Evolutionary conservation across 2,888 invertebrate species (phyloP).

Genomic region (Caenorhabditis virilis): DNA sequence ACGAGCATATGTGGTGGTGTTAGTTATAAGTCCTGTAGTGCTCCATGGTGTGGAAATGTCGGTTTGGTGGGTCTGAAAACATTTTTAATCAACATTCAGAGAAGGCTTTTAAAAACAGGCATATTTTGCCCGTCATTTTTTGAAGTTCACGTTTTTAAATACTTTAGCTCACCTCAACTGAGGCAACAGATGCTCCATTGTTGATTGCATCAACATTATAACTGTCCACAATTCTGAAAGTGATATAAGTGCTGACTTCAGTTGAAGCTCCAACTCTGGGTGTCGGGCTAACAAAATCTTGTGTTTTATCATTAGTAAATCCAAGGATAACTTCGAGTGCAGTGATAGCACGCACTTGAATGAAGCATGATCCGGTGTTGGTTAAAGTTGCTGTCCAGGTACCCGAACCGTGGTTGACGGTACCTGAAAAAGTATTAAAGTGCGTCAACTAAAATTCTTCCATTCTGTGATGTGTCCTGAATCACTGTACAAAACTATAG

Average conservation of each 20-base stretch:
- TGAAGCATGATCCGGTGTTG: slow-evolving; percentile 9
- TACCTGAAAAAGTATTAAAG: not conserved
- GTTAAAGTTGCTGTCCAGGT: slow-evolving; percentile 20
- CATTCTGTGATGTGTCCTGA: no score
- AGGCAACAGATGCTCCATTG: slow-evolving; percentile 11
- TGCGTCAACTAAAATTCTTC: no score
- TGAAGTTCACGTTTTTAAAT: no score
- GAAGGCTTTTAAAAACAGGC: no score
- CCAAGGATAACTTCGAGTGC: slow-evolving; percentile 41
- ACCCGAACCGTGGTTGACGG: slow-evolving; percentile 9
- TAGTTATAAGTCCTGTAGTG: not conserved
- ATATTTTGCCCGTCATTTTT: no score
- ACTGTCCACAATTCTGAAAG: slow-evolving; percentile 41
- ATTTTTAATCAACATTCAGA: no score
- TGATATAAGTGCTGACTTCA: slow-evolving; percentile 15
- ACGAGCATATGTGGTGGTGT: slow-evolving; percentile 12
- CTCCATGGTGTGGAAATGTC: slow-evolving; percentile 20
- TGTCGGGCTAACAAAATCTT: slow-evolving; percentile 31
- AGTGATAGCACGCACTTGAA: slow-evolving; percentile 35
- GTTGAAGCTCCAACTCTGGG: slow-evolving; percentile 32
- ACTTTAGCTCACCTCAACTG: slow-evolving; percentile 8
- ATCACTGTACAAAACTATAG: no score
- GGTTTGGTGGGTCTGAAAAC: no score
- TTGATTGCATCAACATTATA: slow-evolving; percentile 16
- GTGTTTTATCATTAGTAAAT: slow-evolving; percentile 34